Base-by-base conservation (phyloP, 2,888 invertebrate genomes). In the Stramonita haemastoma region DNA sequence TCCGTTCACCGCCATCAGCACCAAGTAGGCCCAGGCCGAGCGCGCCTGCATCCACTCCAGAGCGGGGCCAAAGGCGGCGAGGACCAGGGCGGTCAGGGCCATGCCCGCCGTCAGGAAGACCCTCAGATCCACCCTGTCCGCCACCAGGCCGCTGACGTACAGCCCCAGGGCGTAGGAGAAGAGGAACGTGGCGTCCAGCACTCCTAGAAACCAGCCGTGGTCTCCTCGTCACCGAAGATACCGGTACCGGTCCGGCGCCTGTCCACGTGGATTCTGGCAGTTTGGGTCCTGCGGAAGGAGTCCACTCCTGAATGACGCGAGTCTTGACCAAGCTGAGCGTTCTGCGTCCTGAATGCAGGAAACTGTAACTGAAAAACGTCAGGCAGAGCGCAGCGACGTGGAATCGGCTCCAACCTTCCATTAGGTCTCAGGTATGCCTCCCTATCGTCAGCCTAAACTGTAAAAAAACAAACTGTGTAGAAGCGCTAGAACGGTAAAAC, bases 81-180 rank as follows among this genome's bases (percentile, higher is more conserved):
- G 94, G 94, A 94, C 90, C 11, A 92, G 92, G 15, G 46, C 66
- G 36, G 70, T 29, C 46, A 81, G 46, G 26, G 19, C 32, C 87
- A 70, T 70, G 32, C 81, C 60, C 26, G 26, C 70, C 11, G n/a
- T 29, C 17, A 87, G 87, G 19, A 87, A 22, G 4, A 79, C 0
- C 13, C 87, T 79, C 29, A 79, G 60, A 13, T 90, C 91, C 86
- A 91, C 94, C 93, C 96, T 95, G 92, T 96, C 96, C 57, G 96
- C 96, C 87, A 96, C 90, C 92, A 95, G 95, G 60, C 96, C 96
- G 95, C 96, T 96, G 85, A 96, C 95, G 93, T 95, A 96, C 6
- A 96, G 93, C 5, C 96, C 96, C 90, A 95, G 92, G 89, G 96
- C 94, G 94, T 96, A 96, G 4, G 95, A 93, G 32, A 94, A 90